phyloP scores from a whole-genome alignment of 1,140 invertebrate genomes.

The Rhagoletis zephyria region DNA sequence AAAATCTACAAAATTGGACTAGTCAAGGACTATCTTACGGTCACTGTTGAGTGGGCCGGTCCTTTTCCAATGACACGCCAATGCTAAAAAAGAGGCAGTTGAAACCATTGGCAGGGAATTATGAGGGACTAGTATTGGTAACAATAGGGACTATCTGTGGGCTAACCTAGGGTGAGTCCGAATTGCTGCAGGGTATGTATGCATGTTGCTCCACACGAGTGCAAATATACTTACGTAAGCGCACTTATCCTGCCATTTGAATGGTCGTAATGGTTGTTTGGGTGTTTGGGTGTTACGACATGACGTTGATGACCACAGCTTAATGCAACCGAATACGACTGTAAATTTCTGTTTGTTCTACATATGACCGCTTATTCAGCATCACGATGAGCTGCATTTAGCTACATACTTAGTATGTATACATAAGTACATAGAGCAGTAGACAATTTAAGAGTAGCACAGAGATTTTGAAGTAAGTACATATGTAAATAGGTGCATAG shows the following conservation, averaged over 20 bases:
- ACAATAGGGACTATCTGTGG: no score
- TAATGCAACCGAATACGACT: conserved; percentile 9
- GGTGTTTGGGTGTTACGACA: conserved; percentile 26
- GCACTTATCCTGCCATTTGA: background rate
- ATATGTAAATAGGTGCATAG: background rate
- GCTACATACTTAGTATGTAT: background rate
- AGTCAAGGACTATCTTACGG: no score
- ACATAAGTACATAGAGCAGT: background rate
- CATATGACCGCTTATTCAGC: background rate
- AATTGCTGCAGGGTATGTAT: no score
- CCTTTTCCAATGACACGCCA: no score
- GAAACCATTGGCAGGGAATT: no score
- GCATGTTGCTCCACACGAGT: no score
- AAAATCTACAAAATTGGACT: no score
- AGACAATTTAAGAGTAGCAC: background rate
- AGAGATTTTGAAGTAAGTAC: background rate
- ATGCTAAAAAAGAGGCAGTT: no score
- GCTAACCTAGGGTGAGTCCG: no score
- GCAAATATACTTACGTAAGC: background rate
- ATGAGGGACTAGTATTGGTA: no score
- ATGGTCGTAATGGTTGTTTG: background rate
- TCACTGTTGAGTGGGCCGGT: no score
- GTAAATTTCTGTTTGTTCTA: background rate
- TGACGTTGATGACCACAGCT: conserved; percentile 35
- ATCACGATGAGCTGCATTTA: background rate